These are phyloP conservation scores for Drosophila melanica DNA, from an alignment of 1,140 invertebrate species.

Conservation along the genomic window DNA sequence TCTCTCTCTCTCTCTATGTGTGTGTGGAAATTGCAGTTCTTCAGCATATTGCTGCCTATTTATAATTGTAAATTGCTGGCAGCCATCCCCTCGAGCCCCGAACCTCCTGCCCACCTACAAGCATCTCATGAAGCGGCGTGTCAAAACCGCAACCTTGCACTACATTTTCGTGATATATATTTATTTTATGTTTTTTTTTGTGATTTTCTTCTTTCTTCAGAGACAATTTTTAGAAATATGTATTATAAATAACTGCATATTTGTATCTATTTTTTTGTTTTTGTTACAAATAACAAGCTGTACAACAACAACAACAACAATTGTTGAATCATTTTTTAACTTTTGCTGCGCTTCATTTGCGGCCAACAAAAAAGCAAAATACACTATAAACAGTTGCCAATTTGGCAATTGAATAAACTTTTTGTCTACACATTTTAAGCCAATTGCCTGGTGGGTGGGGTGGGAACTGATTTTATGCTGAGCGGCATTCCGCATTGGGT, in stretches of 20 bases:
- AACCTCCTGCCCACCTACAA: conserved; percentile 6
- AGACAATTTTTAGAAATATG: conserved; percentile 73
- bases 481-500: neutral
- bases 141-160: conserved; percentile 78
- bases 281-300: conserved; percentile 7
- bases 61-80: conserved; percentile 68
- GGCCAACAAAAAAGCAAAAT: conserved; percentile 3
- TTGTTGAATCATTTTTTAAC: conserved; percentile 35
- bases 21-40: conserved; percentile 42
- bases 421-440: conserved; percentile 14
- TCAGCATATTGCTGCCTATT: conserved; percentile 57
- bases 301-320: conserved; percentile 1
- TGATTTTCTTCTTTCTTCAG: conserved; percentile 10
- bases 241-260: conserved; percentile 41
- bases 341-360: conserved; percentile 36
- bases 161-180: conserved; percentile 48
- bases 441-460: neutral
- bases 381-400: conserved; percentile 30
- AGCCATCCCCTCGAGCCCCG: neutral
- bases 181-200: neutral
- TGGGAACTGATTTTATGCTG: neutral
- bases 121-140: conserved; percentile 53
- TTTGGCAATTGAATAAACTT: conserved; percentile 28
- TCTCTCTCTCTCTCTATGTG: conserved; percentile 36
- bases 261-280: conserved; percentile 12